phyloP scores from a whole-genome alignment of 2,888 invertebrate species.

The Andricus quercusramuli region DNA sequence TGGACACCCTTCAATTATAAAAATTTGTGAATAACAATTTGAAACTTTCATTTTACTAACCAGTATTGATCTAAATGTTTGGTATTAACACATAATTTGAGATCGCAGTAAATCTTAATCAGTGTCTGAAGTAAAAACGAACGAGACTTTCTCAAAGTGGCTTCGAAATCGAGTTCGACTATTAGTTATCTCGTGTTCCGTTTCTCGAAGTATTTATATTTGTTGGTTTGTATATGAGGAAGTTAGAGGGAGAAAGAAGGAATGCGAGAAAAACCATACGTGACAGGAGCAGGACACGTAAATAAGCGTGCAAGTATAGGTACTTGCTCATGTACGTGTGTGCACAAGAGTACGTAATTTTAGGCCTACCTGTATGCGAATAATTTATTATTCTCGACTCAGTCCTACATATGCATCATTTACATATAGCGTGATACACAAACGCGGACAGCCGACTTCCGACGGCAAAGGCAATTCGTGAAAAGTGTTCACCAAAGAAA shows the following conservation, averaged over 20 bases:
- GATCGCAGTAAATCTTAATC: slow-evolving; percentile 33
- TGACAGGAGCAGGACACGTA: slow-evolving; percentile 39
- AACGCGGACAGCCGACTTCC: slow-evolving; percentile 45
- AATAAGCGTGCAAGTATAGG: slow-evolving; percentile 34
- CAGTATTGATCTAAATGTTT: background rate
- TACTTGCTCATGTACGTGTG: background rate
- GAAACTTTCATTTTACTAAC: background rate
- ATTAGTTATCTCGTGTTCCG: slow-evolving; percentile 30
- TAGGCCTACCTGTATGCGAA: slow-evolving; percentile 67
- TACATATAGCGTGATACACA: slow-evolving; percentile 52
- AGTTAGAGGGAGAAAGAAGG: slow-evolving; percentile 1
- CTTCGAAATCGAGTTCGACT: slow-evolving; percentile 26
- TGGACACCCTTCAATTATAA: too few relatives aligned
- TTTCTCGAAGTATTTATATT: slow-evolving; percentile 37
- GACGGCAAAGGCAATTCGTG: slow-evolving; percentile 47
- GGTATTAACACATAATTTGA: slow-evolving; percentile 24
- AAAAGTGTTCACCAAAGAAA: slow-evolving; percentile 47
- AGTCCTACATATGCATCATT: slow-evolving; percentile 49
- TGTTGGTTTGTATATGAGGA: slow-evolving; percentile 16
- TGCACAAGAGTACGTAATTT: slow-evolving; percentile 63
- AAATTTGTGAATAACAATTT: background rate
- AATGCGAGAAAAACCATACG: slow-evolving; percentile 17
- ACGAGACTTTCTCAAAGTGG: slow-evolving; percentile 34
- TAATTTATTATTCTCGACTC: slow-evolving; percentile 68
- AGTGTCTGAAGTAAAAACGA: slow-evolving; percentile 26